Evolutionary conservation across 2,888 invertebrate species (phyloP).

Genomic region (Erebia palarica): DNA sequence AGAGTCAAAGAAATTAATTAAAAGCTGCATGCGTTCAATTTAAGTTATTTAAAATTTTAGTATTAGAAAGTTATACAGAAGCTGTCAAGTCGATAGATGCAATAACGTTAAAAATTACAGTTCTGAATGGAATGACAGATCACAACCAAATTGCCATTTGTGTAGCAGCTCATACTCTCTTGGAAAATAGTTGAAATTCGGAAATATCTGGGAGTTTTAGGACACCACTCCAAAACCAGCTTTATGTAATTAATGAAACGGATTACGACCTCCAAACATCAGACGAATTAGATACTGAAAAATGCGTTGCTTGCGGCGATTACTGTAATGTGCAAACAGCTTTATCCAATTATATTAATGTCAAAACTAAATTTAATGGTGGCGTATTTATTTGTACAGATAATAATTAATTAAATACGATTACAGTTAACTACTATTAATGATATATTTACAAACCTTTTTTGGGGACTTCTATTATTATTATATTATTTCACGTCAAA

Average conservation of each 20-base stretch:
- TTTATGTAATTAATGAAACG: background rate
- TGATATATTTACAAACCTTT: slow-evolving; percentile 24
- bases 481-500: slow-evolving; percentile 31
- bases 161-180: too few species aligned
- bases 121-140: too few species aligned
- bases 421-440: background rate
- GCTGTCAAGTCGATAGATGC: too few species aligned
- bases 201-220: too few species aligned
- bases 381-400: background rate
- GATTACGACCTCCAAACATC: background rate
- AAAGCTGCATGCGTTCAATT: too few species aligned
- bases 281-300: background rate
- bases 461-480: slow-evolving; percentile 20
- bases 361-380: slow-evolving; percentile 2
- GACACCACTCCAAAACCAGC: too few species aligned
- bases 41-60: too few species aligned
- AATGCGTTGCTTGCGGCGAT: background rate
- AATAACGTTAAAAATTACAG: too few species aligned
- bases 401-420: slow-evolving; percentile 1
- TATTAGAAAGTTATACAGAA: too few species aligned
- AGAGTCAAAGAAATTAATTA: background rate
- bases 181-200: too few species aligned
- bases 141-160: too few species aligned
- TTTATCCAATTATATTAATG: slow-evolving; percentile 4
- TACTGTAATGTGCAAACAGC: background rate